Evolutionary conservation across 2,797 vertebrate species (phyloP), one percentile per base, ranked within the genome.

Genomic region (Paratrypauchen microcephalus): DNA sequence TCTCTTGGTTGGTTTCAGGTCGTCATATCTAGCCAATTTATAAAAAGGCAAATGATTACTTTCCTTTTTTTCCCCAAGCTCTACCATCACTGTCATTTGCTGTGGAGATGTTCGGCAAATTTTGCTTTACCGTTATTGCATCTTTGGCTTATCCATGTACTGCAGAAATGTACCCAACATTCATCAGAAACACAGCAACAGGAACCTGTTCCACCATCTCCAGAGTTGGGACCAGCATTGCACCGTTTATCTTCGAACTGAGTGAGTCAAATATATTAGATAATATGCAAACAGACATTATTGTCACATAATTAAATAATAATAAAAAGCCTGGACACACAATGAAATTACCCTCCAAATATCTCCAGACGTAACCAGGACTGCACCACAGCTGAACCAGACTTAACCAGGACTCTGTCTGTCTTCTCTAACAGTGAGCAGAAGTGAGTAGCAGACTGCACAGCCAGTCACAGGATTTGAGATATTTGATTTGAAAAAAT

Each of bases 21-120:
- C 1, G 3, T 45, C 13, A 45, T 15, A 45, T 45, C 41, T 15
- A 45, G 13, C 41, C 13, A 15, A 1, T 45, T 45, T 15, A 45
- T 45, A 13, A 45, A 45, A 45, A 45, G 41, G 41, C 32, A 36
- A 36, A 36, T 36, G 32, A 36, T 36, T 9, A 36, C 7, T 32
- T 36, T 8, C 32, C 32, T 36, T 47, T 23, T 26, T 12, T 9
- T 69, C 64, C 74, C 41, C 16, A 96, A 96, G 96, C 84, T 45
- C 11, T 94, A 0, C 47, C 84, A n/a, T 67, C 65, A 0, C 1
- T 96, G 0, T 89, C 92, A 4, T 75, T 92, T 12, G 0, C 78
- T 0, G 83, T 97, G 85, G 95, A 96, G 85, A 96, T 96, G 94
- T 0, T 93, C 21, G 94, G 94, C 36, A 97, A 97, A 66, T 96